Percentiles rank a stretch among this genome's conserved stretches.
These are phyloP conservation scores for Chrysotoxum bicinctum DNA, from an alignment of 2,888 invertebrate species.

Conservation along the genomic window DNA sequence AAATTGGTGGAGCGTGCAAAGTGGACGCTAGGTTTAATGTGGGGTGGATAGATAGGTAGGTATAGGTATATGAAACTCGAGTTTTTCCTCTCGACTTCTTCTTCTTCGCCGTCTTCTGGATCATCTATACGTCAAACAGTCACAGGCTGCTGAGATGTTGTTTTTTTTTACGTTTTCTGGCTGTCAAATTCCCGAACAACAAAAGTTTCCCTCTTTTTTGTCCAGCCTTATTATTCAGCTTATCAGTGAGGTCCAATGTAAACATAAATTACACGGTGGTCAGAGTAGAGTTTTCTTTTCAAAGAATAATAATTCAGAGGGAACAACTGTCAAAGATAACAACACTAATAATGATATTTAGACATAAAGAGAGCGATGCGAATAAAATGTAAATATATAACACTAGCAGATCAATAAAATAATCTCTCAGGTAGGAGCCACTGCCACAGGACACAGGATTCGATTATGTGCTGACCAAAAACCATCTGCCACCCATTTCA, in stretches of 20 bases:
- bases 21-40: slow-evolving; percentile 1
- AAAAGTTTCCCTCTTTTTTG: slow-evolving; percentile 2
- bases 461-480: slow-evolving; percentile 24
- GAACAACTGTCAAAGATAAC: slow-evolving; percentile 63
- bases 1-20: slow-evolving; percentile 16
- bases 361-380: slow-evolving; percentile 47
- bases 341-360: slow-evolving; percentile 64
- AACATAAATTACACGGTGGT: slow-evolving; percentile 60
- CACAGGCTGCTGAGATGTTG: neutral
- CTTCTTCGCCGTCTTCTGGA: neutral
- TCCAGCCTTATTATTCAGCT: neutral
- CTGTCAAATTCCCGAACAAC: neutral
- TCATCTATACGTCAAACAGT: neutral
- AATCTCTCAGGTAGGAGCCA: slow-evolving; percentile 33
- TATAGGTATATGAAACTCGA: neutral
- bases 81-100: neutral
- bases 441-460: neutral
- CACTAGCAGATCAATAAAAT: slow-evolving; percentile 37
- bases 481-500: slow-evolving; percentile 17
- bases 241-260: slow-evolving; percentile 26
- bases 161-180: neutral
- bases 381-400: slow-evolving; percentile 65
- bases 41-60: neutral
- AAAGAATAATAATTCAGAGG: slow-evolving; percentile 3
- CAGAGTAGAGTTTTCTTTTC: slow-evolving; percentile 8